Base-by-base conservation (phyloP, 2,888 invertebrate species). In the Cremastobaeus sp. region DNA sequence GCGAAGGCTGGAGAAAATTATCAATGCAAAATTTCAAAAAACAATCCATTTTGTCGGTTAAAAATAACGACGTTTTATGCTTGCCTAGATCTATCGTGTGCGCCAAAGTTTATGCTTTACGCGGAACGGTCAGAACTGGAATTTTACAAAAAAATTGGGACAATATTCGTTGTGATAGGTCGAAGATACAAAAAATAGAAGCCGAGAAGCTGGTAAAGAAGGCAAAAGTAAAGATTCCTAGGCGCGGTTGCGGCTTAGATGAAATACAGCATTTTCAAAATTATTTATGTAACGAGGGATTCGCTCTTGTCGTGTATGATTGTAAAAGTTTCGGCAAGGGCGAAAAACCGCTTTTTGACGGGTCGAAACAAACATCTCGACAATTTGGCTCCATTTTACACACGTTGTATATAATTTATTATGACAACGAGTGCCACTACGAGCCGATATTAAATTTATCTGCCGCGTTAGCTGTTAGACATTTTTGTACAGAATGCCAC, bases 241-340 rank as follows among this genome's bases (percentile, higher is more conserved):
- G 0, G 6, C 8, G 11, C 1, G 43, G 30, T 1, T 64, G 52
- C 11, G 52, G 43, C 4, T 3, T 68, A 14, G 11, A 1, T 5
- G 66, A 57, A 50, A 57, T 57, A 8, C 11, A 43, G 1, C 21
- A 35, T n/a, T 57, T 41, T 55, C 50, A 68, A 54, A n/a, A 34
- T 3, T 47, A 48, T 30, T 45, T 45, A n/a, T 25, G 37, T 1
- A 21, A n/a, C 3, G 4, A 18, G 0, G 47, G 54, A 1, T 21
- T 39, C 2, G 39, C 41, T 1, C 57, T 57, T 15, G 32, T 41
- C 3, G 18, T 50, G 2, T 68, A 57, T 14, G 12, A 20, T 1
- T 34, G 14, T 35, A 17, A 34, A n/a, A 20, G 3, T 1, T 57
- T 57, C 34, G 35, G 48, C 6, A 11, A 4, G 3, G 48, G 20